A percentile compares a stretch with the other conserved stretches of the same genome.
These are phyloP conservation scores for Oophaga sylvatica DNA, from an alignment of 2,797 vertebrate genomes.

Conservation along the genomic window DNA sequence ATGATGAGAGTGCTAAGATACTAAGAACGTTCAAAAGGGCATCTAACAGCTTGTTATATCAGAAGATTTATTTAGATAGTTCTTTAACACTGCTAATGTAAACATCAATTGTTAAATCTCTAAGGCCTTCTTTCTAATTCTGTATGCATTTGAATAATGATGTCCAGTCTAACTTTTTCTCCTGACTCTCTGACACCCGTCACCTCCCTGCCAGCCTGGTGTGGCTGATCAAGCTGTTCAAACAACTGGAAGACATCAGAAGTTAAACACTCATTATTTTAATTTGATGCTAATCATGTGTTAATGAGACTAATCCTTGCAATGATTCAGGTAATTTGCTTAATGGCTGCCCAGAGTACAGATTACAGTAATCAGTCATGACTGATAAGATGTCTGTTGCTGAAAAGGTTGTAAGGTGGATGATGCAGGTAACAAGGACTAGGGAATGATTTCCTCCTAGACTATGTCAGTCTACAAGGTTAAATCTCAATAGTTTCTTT, in stretches of 20 bases:
- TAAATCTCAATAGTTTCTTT: conserved; percentile 13
- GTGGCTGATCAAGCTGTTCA: conserved; percentile 98
- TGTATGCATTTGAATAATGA: conserved; percentile 38
- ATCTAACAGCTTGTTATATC: conserved; percentile 41
- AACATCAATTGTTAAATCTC: conserved; percentile 32
- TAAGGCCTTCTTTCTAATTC: conserved; percentile 54
- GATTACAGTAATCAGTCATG: conserved; percentile 98
- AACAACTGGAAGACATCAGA: conserved; percentile 99
- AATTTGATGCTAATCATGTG: conserved; percentile 99
- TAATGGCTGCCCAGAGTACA: conserved; percentile 99
- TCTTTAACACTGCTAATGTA: neutral
- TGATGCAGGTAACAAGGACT: conserved; percentile 74
- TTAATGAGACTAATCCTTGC: conserved; percentile 99
- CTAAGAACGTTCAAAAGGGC: neutral
- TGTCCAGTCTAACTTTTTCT: conserved; percentile 62
- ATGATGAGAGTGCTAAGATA: neutral
- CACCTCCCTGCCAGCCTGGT: conserved; percentile 79
- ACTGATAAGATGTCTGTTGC: conserved; percentile 95
- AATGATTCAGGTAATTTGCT: conserved; percentile 99
- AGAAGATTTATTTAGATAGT: conserved; percentile 26
- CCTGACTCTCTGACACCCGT: conserved; percentile 74
- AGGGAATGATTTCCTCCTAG: conserved; percentile 67
- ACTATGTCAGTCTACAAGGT: conserved; percentile 34
- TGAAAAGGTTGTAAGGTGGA: conserved; percentile 82
- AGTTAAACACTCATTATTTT: conserved; percentile 99